Conservation (phyloP, 2,888 invertebrate species). For the Plebejus anna region DNA sequence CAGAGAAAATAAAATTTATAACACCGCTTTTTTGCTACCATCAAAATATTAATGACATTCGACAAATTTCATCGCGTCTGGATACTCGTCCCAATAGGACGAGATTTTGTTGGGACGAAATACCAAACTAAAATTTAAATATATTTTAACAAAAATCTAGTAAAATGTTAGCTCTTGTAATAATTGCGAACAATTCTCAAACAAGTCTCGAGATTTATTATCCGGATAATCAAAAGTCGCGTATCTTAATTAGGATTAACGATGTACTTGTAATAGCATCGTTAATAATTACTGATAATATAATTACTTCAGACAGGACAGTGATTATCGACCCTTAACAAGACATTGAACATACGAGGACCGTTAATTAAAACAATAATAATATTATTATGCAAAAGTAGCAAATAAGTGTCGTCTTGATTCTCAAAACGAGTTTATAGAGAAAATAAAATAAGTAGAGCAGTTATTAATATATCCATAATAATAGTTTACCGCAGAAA, state of each 20-base stretch:
- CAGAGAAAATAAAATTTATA: background rate
- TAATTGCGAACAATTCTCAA: background rate
- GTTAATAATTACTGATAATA: background rate
- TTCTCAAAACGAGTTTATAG: background rate
- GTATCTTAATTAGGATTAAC: conserved; percentile 8
- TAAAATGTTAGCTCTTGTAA: background rate
- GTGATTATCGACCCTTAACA: background rate
- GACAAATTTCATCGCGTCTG: too few relatives aligned
- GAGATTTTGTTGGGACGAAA: background rate
- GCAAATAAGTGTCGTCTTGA: background rate
- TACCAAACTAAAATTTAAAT: too few relatives aligned
- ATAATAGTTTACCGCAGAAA: too few relatives aligned
- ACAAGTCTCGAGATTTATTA: background rate
- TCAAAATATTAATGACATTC: too few relatives aligned
- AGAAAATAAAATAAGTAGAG: background rate
- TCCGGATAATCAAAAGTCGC: background rate
- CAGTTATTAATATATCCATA: too few relatives aligned
- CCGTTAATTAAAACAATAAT: background rate
- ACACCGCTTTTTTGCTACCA: too few relatives aligned
- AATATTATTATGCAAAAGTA: background rate
- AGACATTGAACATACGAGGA: background rate
- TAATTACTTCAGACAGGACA: background rate
- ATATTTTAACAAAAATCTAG: background rate
- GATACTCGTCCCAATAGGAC: background rate
- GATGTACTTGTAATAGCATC: background rate